Evolutionary conservation across 2,113 vertebrate genomes (phyloP).

Genomic region (Plotosus lineatus): DNA sequence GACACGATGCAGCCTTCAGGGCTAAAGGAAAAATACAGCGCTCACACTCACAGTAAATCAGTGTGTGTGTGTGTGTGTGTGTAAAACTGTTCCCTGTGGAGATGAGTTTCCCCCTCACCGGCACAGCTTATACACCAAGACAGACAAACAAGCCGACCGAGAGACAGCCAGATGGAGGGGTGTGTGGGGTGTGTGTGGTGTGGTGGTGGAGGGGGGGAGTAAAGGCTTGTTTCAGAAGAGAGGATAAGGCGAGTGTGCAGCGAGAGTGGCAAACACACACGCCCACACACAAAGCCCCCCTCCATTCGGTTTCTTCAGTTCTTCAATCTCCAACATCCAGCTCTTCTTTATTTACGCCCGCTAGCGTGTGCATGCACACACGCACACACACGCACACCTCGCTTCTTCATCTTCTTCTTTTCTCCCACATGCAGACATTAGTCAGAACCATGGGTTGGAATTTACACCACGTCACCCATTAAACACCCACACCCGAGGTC

Average conservation of each 20-base stretch:
- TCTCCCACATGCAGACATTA: neutral
- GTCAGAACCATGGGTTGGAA: neutral
- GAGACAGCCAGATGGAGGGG: conserved; percentile 2
- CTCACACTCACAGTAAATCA: conserved; percentile 51
- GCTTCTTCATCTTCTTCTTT: neutral
- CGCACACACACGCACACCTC: neutral
- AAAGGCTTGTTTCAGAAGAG: conserved; percentile 21
- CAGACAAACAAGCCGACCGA: neutral
- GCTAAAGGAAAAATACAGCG: conserved; percentile 40
- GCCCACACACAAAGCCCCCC: neutral
- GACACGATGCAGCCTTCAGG: conserved; percentile 53
- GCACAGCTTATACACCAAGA: neutral
- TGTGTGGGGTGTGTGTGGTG: too few species aligned
- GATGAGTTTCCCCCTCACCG: conserved; percentile 3
- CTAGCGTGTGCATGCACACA: neutral
- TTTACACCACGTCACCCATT: neutral
- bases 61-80: conserved; percentile 7
- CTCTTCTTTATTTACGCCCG: conserved; percentile 19
- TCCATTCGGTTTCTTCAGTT: neutral
- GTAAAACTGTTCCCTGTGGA: conserved; percentile 19
- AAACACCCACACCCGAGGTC: neutral
- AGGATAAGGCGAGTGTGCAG: conserved; percentile 34
- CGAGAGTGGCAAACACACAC: conserved; percentile 12
- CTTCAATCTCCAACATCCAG: neutral
- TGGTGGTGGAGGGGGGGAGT: too few species aligned